Percentiles rank a stretch among this genome's conserved stretches.
phyloP scores from a whole-genome alignment of 2,888 invertebrate species.

The Stenodema calcarata region DNA sequence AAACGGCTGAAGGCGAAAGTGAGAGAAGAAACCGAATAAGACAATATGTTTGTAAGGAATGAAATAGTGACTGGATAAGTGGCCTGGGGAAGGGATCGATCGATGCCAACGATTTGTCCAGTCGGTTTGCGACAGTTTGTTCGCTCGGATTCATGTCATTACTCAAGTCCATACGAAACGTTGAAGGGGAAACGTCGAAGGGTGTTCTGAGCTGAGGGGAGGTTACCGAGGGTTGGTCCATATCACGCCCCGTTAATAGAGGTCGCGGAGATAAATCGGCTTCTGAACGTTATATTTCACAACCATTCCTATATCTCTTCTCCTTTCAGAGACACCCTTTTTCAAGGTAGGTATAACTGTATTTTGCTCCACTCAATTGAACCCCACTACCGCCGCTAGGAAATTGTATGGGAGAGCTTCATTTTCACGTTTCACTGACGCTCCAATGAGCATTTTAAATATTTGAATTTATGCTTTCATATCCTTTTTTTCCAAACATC shows the following conservation, averaged over 20 bases:
- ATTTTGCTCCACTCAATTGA: conserved; percentile 32
- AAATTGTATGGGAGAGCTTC: background rate
- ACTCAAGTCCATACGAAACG: conserved; percentile 40
- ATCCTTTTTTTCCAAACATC: too few species aligned
- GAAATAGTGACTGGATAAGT: background rate
- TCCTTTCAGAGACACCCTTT: background rate
- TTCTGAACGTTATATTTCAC: conserved; percentile 46
- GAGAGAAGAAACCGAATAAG: background rate
- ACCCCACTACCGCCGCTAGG: background rate
- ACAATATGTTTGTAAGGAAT: background rate
- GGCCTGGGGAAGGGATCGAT: background rate
- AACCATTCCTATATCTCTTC: conserved; percentile 35
- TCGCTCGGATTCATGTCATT: conserved; percentile 44
- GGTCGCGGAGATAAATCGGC: conserved; percentile 41
- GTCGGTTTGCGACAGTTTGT: conserved; percentile 49
- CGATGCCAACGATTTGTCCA: conserved; percentile 44
- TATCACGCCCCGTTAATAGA: conserved; percentile 46
- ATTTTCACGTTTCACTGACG: background rate
- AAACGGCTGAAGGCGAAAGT: background rate
- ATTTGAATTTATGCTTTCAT: too few species aligned
- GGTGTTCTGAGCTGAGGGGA: background rate
- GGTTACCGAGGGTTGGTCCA: background rate
- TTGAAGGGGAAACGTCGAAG: background rate
- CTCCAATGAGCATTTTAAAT: too few species aligned
- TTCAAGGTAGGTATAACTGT: background rate